Evolutionary conservation across 2,113 vertebrate species (phyloP).

Genomic region (Anthoscopus minutus): DNA sequence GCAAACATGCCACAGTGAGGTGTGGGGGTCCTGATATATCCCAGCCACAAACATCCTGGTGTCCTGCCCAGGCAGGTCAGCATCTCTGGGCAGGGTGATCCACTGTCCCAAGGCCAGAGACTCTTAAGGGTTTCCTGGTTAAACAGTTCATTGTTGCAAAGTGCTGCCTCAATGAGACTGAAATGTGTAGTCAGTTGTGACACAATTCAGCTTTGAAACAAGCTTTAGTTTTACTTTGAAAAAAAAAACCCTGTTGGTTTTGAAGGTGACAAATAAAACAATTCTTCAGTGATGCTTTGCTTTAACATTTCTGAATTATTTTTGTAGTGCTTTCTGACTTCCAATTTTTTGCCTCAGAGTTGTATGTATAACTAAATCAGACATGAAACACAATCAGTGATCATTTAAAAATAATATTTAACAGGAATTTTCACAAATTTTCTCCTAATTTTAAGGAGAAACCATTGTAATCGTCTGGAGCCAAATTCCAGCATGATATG

Average conservation of each 20-base stretch:
- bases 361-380: not conserved
- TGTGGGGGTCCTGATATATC: not conserved
- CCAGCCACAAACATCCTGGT: not conserved
- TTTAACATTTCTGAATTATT: not conserved
- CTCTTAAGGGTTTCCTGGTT: not conserved
- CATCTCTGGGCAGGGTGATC: rapidly evolving
- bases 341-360: not conserved
- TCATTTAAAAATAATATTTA: not conserved
- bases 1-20: rapidly evolving
- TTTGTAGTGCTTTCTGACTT: not conserved
- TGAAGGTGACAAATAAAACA: not conserved
- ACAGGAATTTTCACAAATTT: not conserved
- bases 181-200: not conserved
- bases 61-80: not conserved
- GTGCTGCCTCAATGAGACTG: not conserved
- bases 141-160: not conserved
- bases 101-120: not conserved
- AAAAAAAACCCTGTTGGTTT: not conserved
- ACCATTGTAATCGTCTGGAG: not conserved
- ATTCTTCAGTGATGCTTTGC: not conserved
- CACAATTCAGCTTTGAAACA: not conserved
- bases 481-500: not conserved
- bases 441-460: not conserved
- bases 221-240: not conserved
- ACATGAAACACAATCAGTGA: not conserved